Percentiles rank a stretch among this genome's conserved stretches.
Conservation (phyloP, 2,888 invertebrate species). For the Amaurobius ferox region DNA sequence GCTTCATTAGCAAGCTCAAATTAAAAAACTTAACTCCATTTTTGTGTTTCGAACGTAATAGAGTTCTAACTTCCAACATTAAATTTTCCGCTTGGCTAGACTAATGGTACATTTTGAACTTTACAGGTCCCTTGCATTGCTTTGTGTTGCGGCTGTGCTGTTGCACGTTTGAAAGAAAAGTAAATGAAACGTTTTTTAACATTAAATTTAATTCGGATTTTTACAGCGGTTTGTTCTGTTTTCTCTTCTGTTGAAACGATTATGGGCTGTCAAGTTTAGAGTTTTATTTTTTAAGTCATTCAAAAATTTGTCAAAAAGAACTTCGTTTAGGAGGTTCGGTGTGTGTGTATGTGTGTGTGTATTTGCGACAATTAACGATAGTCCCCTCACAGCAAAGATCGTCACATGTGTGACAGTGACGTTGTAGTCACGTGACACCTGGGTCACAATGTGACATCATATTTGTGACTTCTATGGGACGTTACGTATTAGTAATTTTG, state of each 20-base stretch:
- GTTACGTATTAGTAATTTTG: too few relatives aligned
- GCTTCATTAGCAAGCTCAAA: slow-evolving; percentile 50
- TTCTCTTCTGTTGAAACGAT: neutral
- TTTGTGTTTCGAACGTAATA: slow-evolving; percentile 18
- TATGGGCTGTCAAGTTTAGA: slow-evolving; percentile 4
- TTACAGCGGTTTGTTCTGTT: neutral
- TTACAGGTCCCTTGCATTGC: neutral
- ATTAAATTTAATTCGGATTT: neutral
- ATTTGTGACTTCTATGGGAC: too few relatives aligned
- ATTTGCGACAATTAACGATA: too few relatives aligned
- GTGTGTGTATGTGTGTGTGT: too few relatives aligned
- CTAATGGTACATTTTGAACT: slow-evolving; percentile 40
- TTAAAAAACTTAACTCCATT: slow-evolving; percentile 27
- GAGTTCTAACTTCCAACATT: slow-evolving; percentile 59
- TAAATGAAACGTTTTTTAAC: neutral
- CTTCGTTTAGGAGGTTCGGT: too few relatives aligned
- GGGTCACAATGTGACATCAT: too few relatives aligned
- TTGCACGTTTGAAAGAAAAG: neutral
- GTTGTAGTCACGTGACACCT: too few relatives aligned
- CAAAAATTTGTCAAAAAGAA: neutral
- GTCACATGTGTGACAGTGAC: too few relatives aligned
- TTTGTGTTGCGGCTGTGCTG: neutral
- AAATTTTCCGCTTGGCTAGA: slow-evolving; percentile 53
- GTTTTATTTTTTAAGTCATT: neutral
- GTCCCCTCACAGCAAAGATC: too few relatives aligned